Evolutionary conservation across 2,797 vertebrate species (phyloP).

Genomic region (Falco peregrinus): DNA sequence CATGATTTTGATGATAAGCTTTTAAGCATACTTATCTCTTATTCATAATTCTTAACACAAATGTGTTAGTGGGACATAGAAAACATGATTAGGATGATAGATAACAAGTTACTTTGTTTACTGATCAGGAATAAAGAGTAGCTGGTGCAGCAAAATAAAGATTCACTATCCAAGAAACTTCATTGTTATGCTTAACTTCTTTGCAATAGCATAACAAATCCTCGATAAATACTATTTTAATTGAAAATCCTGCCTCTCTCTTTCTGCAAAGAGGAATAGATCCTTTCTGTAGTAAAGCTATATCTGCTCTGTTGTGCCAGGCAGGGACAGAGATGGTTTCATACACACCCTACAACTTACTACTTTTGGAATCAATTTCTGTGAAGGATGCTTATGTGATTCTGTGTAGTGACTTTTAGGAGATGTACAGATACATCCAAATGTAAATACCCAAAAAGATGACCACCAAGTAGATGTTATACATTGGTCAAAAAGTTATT

Average conservation of each 20-base stretch:
- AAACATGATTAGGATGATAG: neutral
- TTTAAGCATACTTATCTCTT: neutral
- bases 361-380: neutral
- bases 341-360: neutral
- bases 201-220: neutral
- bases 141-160: neutral
- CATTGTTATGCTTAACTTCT: neutral
- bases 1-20: neutral
- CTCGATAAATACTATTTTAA: neutral
- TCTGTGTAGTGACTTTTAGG: neutral
- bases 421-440: neutral
- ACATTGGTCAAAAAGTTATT: neutral
- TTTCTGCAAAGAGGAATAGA: neutral
- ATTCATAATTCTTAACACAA: neutral
- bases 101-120: neutral
- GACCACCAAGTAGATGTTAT: neutral
- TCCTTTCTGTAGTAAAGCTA: neutral
- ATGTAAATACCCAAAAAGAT: neutral
- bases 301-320: neutral
- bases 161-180: neutral
- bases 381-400: neutral
- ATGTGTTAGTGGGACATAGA: neutral
- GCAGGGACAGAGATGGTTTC: neutral
- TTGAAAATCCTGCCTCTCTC: neutral
- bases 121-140: neutral